These are phyloP conservation scores for Trochalopteron elliotii DNA, from an alignment of 2,113 vertebrate species.

Conservation along the genomic window DNA sequence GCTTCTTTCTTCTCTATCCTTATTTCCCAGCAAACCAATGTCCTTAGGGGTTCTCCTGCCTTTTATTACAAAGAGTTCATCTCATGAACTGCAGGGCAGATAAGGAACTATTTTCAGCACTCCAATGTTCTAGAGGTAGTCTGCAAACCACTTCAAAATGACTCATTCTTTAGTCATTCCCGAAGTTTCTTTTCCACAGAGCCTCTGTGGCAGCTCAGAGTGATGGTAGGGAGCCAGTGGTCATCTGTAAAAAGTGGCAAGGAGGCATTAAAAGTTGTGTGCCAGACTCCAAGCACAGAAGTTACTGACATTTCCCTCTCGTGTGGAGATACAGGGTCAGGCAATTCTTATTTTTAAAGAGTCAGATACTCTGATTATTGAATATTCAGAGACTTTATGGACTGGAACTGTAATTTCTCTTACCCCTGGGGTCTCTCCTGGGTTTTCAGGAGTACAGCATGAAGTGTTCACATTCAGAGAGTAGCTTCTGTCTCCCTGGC, in stretches of 20 bases:
- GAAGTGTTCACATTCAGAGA: background rate
- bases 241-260: background rate
- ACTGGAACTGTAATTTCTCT: background rate
- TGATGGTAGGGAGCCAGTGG: background rate
- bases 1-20: conserved; percentile 34
- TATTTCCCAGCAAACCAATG: conserved; percentile 66
- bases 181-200: background rate
- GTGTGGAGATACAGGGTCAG: background rate
- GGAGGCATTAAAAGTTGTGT: background rate
- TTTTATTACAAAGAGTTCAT: conserved; percentile 65
- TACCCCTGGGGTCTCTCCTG: background rate
- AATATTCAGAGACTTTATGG: background rate
- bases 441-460: background rate
- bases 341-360: background rate
- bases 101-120: conserved; percentile 40
- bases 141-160: background rate
- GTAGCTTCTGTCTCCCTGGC: background rate
- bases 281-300: background rate
- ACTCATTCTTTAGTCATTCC: background rate
- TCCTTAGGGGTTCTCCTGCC: conserved; percentile 47
- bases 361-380: background rate
- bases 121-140: conserved; percentile 9
- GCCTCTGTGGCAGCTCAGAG: background rate
- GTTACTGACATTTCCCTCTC: background rate
- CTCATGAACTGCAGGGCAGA: conserved; percentile 71